A percentile compares a stretch with the other conserved stretches of the same genome.
These are phyloP conservation scores for Parasteatoda lunata DNA, from an alignment of 2,888 invertebrate species.

Conservation along the genomic window DNA sequence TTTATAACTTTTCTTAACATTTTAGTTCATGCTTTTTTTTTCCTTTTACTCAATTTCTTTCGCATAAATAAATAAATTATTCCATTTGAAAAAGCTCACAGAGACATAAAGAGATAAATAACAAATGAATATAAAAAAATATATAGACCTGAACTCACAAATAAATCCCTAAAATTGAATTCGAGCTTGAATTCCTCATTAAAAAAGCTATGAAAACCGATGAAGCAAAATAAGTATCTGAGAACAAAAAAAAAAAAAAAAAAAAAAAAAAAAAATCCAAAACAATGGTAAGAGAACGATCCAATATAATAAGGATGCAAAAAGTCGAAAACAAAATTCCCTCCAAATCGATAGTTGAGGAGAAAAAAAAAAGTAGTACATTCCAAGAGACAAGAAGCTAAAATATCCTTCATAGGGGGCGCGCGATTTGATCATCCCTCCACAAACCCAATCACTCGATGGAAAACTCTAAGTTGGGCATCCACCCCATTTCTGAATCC, in stretches of 20 bases:
- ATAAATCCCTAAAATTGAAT: no score
- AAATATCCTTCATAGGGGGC: constrained; percentile 51
- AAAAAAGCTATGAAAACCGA: no score
- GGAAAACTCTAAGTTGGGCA: constrained; percentile 48
- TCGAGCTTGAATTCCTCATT: no score
- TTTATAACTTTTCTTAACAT: no score
- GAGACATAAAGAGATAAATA: no score
- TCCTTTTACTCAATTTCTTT: no score
- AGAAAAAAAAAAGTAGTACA: background rate
- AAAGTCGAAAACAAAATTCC: background rate
- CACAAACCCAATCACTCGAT: constrained; percentile 54
- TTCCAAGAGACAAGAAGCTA: constrained; percentile 18
- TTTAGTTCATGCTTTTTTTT: no score
- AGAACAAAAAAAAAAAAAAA: background rate
- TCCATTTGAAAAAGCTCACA: no score
- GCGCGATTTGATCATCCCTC: constrained; percentile 46
- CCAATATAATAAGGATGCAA: constrained; percentile 10
- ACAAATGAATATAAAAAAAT: no score
- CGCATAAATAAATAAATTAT: no score
- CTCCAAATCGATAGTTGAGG: constrained; percentile 34
- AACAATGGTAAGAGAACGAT: background rate
- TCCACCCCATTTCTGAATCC: background rate
- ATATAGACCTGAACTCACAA: no score
- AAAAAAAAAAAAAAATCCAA: background rate
- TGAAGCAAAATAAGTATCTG: background rate